A percentile compares a stretch with the other conserved stretches of the same genome.
phyloP scores from a whole-genome alignment of 1,140 invertebrate species.

The Rhynchophorus ferrugineus region DNA sequence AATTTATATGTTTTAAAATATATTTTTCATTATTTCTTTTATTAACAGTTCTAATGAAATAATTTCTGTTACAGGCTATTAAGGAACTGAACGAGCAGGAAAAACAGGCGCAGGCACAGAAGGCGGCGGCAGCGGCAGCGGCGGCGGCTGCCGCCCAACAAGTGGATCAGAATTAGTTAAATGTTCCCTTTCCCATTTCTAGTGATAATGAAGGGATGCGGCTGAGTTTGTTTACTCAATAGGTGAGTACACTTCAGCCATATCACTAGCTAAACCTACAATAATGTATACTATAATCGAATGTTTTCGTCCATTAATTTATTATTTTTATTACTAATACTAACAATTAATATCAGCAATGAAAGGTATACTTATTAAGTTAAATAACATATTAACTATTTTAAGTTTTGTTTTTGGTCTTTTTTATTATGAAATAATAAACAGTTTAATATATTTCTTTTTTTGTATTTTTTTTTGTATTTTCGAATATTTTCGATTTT shows the following conservation, averaged over 20 bases:
- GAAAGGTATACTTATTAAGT: too few relatives aligned
- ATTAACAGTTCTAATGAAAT: too few relatives aligned
- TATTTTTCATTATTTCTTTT: slow-evolving; percentile 2
- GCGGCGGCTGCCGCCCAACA: slow-evolving; percentile 55
- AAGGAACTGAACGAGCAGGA: slow-evolving; percentile 96
- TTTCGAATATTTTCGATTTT: too few relatives aligned
- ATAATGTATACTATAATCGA: neutral
- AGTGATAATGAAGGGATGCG: slow-evolving; percentile 23
- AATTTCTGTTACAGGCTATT: slow-evolving; percentile 64
- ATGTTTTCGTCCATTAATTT: neutral
- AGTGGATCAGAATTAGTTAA: slow-evolving; percentile 43
- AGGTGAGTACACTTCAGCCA: slow-evolving; percentile 28
- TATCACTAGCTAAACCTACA: neutral
- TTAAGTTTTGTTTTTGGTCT: too few relatives aligned
- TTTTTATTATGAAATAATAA: too few relatives aligned
- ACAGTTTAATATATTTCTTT: too few relatives aligned
- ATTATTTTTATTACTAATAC: too few relatives aligned
- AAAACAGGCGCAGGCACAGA: slow-evolving; percentile 88
- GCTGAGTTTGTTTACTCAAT: slow-evolving; percentile 28
- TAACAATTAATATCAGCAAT: too few relatives aligned
- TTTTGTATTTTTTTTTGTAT: too few relatives aligned
- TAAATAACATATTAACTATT: too few relatives aligned
- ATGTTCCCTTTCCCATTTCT: neutral
- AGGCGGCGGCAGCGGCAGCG: slow-evolving; percentile 71
- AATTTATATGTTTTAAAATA: neutral